These are phyloP conservation scores for Muricea muricata DNA, from an alignment of 92 coral and sea anemone species.

Conservation along the genomic window DNA sequence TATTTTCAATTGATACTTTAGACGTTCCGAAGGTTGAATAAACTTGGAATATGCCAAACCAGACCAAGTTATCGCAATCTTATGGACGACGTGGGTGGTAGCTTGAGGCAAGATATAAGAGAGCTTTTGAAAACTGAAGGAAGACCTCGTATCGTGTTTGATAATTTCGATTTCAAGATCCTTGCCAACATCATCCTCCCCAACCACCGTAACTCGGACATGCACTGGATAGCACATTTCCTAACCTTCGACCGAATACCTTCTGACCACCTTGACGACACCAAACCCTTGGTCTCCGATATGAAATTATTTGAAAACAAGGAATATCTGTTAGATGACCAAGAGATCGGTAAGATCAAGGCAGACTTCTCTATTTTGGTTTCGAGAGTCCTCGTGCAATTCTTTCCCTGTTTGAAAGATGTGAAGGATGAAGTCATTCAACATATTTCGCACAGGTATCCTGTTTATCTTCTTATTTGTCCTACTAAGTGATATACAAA, in stretches of 20 bases:
- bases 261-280: constrained; percentile 50
- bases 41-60: constrained; percentile 25
- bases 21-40: constrained; percentile 3
- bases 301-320: constrained; percentile 41
- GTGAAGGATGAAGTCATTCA: constrained; percentile 38
- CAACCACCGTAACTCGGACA: constrained; percentile 59
- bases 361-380: constrained; percentile 53
- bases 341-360: constrained; percentile 50
- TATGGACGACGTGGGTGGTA: constrained; percentile 69
- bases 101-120: background rate
- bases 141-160: constrained; percentile 52
- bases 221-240: constrained; percentile 65
- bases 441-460: constrained; percentile 22
- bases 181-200: constrained; percentile 50
- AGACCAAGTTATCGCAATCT: constrained; percentile 48
- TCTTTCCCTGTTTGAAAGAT: constrained; percentile 53
- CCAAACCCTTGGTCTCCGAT: constrained; percentile 44
- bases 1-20: constrained; percentile 1
- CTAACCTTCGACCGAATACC: constrained; percentile 59
- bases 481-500: background rate
- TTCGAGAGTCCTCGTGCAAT: background rate
- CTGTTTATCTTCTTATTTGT: background rate
- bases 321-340: constrained; percentile 43
- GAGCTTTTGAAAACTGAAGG: constrained; percentile 33
- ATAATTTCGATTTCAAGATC: constrained; percentile 67